These are phyloP conservation scores for Nasonovia ribisnigri DNA, from an alignment of 2,888 invertebrate species.

Conservation along the genomic window DNA sequence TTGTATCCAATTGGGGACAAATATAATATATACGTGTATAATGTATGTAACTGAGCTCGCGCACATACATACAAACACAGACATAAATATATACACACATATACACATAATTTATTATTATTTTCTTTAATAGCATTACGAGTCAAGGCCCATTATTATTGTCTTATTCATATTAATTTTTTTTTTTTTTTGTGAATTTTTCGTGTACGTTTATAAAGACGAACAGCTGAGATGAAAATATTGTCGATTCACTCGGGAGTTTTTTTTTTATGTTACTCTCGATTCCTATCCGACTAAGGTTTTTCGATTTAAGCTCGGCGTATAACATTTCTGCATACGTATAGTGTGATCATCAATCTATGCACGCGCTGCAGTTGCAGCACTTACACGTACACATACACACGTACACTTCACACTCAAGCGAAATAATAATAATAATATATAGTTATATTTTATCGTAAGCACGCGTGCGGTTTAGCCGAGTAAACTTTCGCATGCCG, in stretches of 20 bases:
- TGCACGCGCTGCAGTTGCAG: neutral
- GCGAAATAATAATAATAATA: neutral
- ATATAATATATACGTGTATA: constrained; percentile 36
- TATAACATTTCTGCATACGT: neutral
- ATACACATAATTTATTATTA: constrained; percentile 56
- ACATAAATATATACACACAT: neutral
- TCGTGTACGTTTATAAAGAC: constrained; percentile 18
- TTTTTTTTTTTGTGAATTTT: constrained; percentile 58
- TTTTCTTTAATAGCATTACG: constrained; percentile 56
- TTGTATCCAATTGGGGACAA: constrained; percentile 62
- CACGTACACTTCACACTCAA: neutral
- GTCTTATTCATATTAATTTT: constrained; percentile 37
- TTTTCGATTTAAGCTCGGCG: neutral
- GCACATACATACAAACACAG: neutral
- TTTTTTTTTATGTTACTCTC: constrained; percentile 1
- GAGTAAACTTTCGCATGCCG: neutral
- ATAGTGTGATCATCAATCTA: neutral
- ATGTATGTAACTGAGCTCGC: constrained; percentile 1
- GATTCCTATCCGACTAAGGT: neutral
- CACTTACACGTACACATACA: neutral
- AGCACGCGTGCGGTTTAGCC: neutral
- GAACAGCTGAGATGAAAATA: constrained; percentile 55
- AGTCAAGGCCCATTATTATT: constrained; percentile 62
- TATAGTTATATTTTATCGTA: neutral
- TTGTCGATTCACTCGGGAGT: constrained; percentile 57